Evolutionary conservation across 2,888 invertebrate species (phyloP).

Genomic region (Melanargia galathea): DNA sequence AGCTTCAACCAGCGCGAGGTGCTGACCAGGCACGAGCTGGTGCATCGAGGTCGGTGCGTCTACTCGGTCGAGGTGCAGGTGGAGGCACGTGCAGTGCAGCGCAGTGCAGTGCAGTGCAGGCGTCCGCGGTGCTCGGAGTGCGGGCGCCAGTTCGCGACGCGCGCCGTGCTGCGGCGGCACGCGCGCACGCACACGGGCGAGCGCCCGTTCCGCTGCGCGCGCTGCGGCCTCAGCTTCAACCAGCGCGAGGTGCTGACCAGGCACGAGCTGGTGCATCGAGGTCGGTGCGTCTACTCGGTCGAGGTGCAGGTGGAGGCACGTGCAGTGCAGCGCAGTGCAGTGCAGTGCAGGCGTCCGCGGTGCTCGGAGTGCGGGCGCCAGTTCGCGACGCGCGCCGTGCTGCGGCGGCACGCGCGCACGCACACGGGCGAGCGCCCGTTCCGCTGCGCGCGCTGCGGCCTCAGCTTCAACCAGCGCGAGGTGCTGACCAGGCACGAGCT

Average conservation of each 20-base stretch:
- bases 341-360: constrained; percentile 44
- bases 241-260: constrained; percentile 87
- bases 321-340: too few species aligned
- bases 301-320: too few species aligned
- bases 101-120: too few species aligned
- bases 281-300: too few species aligned
- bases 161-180: constrained; percentile 86
- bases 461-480: constrained; percentile 87
- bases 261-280: constrained; percentile 71
- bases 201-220: constrained; percentile 56
- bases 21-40: constrained; percentile 83
- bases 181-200: constrained; percentile 86
- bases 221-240: constrained; percentile 81
- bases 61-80: too few species aligned
- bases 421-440: constrained; percentile 83
- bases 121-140: constrained; percentile 76
- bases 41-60: constrained; percentile 30
- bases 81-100: too few species aligned
- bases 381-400: constrained; percentile 85
- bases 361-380: constrained; percentile 84
- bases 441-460: constrained; percentile 56
- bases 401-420: constrained; percentile 85
- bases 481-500: constrained; percentile 85
- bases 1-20: constrained; percentile 89
- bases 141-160: constrained; percentile 85